Conservation (phyloP, 2,797 vertebrate species). For the Scomberomorus guttatus region DNA sequence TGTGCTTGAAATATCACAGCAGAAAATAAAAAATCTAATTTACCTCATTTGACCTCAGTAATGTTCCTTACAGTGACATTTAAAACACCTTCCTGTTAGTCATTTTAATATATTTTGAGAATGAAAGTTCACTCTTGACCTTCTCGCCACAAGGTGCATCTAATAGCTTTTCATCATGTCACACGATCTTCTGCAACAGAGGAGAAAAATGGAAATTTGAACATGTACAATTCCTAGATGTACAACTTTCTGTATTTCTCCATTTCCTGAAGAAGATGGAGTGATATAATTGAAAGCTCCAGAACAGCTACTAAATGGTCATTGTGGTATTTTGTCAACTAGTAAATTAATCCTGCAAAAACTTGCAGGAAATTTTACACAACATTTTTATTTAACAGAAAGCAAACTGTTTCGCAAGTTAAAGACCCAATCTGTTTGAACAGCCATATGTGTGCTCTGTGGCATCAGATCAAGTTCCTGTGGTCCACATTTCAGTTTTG, state of each 20-base stretch:
- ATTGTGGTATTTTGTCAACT: background rate
- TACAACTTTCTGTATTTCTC: background rate
- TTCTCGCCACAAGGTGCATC: background rate
- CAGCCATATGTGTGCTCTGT: background rate
- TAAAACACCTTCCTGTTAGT: background rate
- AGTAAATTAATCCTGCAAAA: background rate
- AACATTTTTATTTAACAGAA: constrained; percentile 51
- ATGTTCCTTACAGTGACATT: constrained; percentile 3
- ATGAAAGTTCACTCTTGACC: background rate
- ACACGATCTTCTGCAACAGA: background rate
- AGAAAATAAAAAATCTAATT: background rate
- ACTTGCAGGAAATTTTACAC: background rate
- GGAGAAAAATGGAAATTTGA: too few relatives aligned
- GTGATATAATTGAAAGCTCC: background rate
- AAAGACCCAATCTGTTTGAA: background rate
- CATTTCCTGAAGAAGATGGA: too few relatives aligned
- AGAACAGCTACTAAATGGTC: background rate
- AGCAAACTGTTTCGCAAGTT: constrained; percentile 34
- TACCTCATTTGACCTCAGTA: constrained; percentile 38
- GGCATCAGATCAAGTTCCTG: constrained; percentile 1
- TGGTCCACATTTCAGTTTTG: constrained; percentile 20
- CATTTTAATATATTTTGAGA: background rate
- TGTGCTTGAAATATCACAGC: too few relatives aligned
- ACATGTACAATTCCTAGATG: background rate
- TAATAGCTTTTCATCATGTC: background rate